Conservation (phyloP, 1,140 invertebrate species). For the Zophobas morio region DNA sequence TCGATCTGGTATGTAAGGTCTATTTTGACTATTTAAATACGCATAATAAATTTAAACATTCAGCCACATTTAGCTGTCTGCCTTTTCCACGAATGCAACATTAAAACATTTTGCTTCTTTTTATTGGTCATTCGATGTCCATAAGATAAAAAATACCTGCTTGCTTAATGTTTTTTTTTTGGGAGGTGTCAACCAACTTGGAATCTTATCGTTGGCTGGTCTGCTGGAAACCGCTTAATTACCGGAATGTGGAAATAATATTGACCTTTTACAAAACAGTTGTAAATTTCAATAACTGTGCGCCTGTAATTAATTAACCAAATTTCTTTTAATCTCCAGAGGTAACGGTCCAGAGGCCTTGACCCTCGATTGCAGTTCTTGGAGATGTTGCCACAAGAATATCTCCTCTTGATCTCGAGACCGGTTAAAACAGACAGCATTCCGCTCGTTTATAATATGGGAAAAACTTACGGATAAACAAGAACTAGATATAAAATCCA, state of each 20-base stretch:
- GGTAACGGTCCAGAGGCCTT: constrained; percentile 33
- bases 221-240: not conserved
- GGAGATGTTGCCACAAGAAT: constrained; percentile 35
- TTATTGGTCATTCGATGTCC: too few relatives aligned
- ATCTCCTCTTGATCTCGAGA: constrained; percentile 33
- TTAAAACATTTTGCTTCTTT: too few relatives aligned
- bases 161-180: too few relatives aligned
- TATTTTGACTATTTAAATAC: too few relatives aligned
- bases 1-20: too few relatives aligned
- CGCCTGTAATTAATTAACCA: constrained; percentile 7
- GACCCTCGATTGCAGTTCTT: constrained; percentile 42
- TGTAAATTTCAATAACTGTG: constrained; percentile 10
- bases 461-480: constrained; percentile 39
- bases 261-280: not conserved
- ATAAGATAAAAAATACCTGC: too few relatives aligned
- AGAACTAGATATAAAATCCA: constrained; percentile 58
- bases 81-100: too few relatives aligned
- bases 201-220: not conserved
- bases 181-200: not conserved
- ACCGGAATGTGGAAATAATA: not conserved
- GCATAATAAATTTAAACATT: too few relatives aligned
- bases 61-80: too few relatives aligned
- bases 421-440: constrained; percentile 24
- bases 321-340: constrained; percentile 24
- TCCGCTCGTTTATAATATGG: constrained; percentile 34